Evolutionary conservation across 37 sponge, comb jelly and placozoan species (phyloP).

Genomic region (Amphimedon queenslandica): DNA sequence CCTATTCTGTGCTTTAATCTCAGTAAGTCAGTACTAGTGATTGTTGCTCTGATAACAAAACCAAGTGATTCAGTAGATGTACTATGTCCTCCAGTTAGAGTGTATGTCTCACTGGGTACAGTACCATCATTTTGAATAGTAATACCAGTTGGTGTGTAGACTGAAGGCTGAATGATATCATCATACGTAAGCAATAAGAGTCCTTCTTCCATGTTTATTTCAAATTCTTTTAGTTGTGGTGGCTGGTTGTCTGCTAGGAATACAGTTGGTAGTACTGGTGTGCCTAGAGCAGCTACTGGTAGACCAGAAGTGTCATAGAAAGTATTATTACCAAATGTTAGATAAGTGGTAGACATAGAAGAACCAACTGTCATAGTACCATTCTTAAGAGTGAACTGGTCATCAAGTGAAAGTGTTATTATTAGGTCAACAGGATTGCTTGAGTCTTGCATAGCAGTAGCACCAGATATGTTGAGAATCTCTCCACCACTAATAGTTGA

Average conservation of each 20-base stretch:
- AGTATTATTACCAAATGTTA: constrained; percentile 49
- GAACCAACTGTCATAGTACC: constrained; percentile 41
- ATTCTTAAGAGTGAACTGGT: constrained; percentile 64
- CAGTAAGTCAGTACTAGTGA: constrained; percentile 56
- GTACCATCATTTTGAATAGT: constrained; percentile 68
- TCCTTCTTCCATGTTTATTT: constrained; percentile 74
- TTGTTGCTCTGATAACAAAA: constrained; percentile 61
- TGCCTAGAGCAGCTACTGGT: constrained; percentile 30
- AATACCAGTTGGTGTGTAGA: constrained; percentile 58
- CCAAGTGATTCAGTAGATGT: constrained; percentile 55
- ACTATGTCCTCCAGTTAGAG: constrained; percentile 64
- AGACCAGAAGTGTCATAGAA: constrained; percentile 75
- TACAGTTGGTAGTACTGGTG: constrained; percentile 16
- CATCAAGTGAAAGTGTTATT: constrained; percentile 55
- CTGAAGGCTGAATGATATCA: constrained; percentile 66
- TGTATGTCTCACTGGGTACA: constrained; percentile 34
- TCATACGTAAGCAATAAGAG: constrained; percentile 71
- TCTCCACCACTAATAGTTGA: constrained; percentile 29
- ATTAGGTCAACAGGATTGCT: constrained; percentile 28
- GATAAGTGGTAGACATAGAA: constrained; percentile 44
- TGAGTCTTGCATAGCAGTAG: constrained; percentile 27
- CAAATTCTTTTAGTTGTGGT: constrained; percentile 65
- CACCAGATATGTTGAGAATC: constrained; percentile 46
- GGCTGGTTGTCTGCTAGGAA: constrained; percentile 46
- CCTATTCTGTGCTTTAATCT: constrained; percentile 55